These are phyloP conservation scores for Amphibalanus amphitrite DNA, from an alignment of 1,140 invertebrate genomes.

Conservation along the genomic window DNA sequence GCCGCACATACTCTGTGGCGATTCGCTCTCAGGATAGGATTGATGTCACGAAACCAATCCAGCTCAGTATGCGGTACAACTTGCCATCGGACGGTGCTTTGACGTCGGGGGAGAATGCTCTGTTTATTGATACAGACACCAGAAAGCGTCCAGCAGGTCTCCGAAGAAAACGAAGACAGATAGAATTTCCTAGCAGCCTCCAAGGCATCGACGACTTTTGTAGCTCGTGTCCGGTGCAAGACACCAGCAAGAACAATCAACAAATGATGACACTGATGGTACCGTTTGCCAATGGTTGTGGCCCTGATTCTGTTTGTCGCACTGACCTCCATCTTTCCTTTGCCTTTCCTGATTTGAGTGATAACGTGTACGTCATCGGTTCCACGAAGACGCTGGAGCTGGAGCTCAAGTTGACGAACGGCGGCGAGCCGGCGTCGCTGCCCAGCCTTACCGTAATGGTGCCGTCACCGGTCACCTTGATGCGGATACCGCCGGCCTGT, in stretches of 20 bases:
- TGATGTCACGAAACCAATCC: neutral
- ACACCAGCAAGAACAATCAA: neutral
- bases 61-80: neutral
- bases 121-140: too few relatives aligned
- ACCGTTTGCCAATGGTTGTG: neutral
- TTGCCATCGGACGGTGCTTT: neutral
- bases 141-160: too few relatives aligned
- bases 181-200: too few relatives aligned
- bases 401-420: slow-evolving; percentile 3
- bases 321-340: neutral
- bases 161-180: too few relatives aligned
- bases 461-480: slow-evolving; percentile 9
- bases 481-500: neutral
- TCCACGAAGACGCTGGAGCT: neutral
- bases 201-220: neutral
- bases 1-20: neutral
- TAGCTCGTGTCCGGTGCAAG: neutral
- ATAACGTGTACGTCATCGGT: neutral
- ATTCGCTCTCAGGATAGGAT: neutral
- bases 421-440: slow-evolving; percentile 8
- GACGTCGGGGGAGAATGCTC: too few relatives aligned
- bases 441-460: neutral
- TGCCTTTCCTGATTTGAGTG: neutral
- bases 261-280: neutral
- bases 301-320: neutral